A percentile compares a stretch with the other conserved stretches of the same genome.
Evolutionary conservation across 1,140 invertebrate species (phyloP).

Genomic region (Aphelenchoides fujianensis): DNA sequence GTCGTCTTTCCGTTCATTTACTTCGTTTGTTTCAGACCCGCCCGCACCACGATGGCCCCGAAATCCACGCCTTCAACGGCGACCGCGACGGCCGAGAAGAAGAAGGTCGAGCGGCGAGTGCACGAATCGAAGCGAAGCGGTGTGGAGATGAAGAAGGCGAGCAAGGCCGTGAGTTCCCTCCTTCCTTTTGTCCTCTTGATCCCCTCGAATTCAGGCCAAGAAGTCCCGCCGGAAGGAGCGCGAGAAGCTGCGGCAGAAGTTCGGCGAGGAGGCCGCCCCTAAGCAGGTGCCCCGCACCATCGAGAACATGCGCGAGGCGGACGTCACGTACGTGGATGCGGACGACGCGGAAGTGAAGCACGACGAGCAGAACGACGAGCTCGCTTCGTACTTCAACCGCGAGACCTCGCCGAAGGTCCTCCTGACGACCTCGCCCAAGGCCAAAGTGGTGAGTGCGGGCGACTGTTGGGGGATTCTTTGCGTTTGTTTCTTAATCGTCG

Average conservation of each 20-base stretch:
- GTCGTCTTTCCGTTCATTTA: no score
- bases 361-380: conserved; percentile 82
- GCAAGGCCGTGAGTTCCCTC: conserved; percentile 1
- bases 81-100: not conserved
- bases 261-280: conserved; percentile 63
- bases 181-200: not conserved
- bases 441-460: conserved; percentile 69
- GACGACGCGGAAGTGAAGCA: conserved; percentile 69
- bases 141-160: conserved; percentile 1
- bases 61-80: not conserved
- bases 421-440: conserved; percentile 88
- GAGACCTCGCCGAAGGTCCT: conserved; percentile 86
- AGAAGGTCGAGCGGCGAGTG: not conserved
- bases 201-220: conserved; percentile 51
- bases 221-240: conserved; percentile 54
- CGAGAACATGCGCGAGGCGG: conserved; percentile 82
- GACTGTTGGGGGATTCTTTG: conserved; percentile 21
- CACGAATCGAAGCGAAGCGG: not conserved
- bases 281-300: conserved; percentile 83
- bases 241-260: conserved; percentile 50
- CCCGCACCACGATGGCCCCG: not conserved
- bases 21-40: no score
- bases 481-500: conserved; percentile 21
- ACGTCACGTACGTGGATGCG: conserved; percentile 81
- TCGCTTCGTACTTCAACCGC: conserved; percentile 79